Percentiles rank a stretch among this genome's conserved stretches.
phyloP scores from a whole-genome alignment of 2,888 invertebrate genomes.

The Drosophila limbata region DNA sequence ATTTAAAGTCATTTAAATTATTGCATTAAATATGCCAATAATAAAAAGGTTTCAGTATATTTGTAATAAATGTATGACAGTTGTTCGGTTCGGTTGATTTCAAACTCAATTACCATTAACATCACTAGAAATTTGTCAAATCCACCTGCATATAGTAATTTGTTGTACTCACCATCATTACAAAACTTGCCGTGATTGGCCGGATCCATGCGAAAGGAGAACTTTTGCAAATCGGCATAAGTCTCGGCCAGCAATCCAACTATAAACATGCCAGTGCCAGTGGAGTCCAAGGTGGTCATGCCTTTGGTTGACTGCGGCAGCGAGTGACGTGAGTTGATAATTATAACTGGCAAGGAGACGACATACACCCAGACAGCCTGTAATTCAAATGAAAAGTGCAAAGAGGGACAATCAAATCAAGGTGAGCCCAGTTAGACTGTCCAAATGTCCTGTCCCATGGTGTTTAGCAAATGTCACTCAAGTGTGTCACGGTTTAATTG shows the following conservation, averaged over 20 bases:
- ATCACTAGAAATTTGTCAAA: background rate
- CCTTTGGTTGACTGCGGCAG: conserved; percentile 91
- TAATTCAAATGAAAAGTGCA: conserved; percentile 5
- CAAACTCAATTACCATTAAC: too few species aligned
- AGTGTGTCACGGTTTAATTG: conserved; percentile 18
- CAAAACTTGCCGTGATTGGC: conserved; percentile 96
- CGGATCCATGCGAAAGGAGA: conserved; percentile 95
- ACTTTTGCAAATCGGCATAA: conserved; percentile 96
- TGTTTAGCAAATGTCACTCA: conserved; percentile 51
- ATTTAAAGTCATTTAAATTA: too few species aligned
- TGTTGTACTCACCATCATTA: conserved; percentile 90
- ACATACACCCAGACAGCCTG: conserved; percentile 96
- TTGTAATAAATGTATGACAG: too few species aligned
- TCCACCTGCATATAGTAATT: background rate
- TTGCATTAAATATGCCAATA: too few species aligned
- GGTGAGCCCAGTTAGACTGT: background rate
- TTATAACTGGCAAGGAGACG: conserved; percentile 96
- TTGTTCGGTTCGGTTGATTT: too few species aligned
- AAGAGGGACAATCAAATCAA: conserved; percentile 20
- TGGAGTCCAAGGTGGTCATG: conserved; percentile 94
- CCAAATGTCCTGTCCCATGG: conserved; percentile 4
- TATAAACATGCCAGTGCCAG: conserved; percentile 94
- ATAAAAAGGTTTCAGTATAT: too few species aligned
- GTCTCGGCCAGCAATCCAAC: conserved; percentile 94
- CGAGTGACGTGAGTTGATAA: conserved; percentile 94